A percentile compares a stretch with the other conserved stretches of the same genome.
Conservation (phyloP, 92 coral and sea anemone genomes). For the Chrysogorgia sp. region DNA sequence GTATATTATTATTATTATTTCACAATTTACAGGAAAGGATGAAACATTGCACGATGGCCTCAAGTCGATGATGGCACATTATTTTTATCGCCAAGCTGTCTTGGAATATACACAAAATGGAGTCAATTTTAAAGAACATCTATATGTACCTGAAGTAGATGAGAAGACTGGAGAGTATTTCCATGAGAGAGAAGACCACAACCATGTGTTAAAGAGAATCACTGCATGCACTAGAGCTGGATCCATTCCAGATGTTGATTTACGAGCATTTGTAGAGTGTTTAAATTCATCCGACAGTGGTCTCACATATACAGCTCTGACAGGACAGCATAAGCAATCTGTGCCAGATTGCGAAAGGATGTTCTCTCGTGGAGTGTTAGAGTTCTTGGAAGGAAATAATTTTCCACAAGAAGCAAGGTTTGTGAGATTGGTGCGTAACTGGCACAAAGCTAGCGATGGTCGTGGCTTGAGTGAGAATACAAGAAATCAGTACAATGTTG, state of each 20-base stretch:
- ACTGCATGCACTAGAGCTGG: constrained; percentile 48
- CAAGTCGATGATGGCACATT: constrained; percentile 69
- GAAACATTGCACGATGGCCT: constrained; percentile 62
- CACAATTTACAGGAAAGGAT: constrained; percentile 49
- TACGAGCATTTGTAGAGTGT: constrained; percentile 49
- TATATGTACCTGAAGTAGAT: constrained; percentile 62
- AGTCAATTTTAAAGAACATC: constrained; percentile 55
- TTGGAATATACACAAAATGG: constrained; percentile 41
- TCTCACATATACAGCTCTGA: constrained; percentile 66
- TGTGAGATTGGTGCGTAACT: constrained; percentile 29
- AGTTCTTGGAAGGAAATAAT: constrained; percentile 38
- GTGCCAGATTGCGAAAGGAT: constrained; percentile 62
- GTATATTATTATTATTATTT: not conserved
- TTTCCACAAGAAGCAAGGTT: constrained; percentile 38
- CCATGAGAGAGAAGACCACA: constrained; percentile 73
- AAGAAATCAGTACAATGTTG: constrained; percentile 38
- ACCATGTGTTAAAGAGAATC: constrained; percentile 64
- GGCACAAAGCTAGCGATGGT: constrained; percentile 73
- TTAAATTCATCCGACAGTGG: constrained; percentile 58
- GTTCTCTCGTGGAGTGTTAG: constrained; percentile 50
- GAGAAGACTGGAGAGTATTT: constrained; percentile 31
- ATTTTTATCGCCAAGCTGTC: constrained; percentile 46
- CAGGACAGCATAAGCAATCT: constrained; percentile 64
- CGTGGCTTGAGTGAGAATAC: constrained; percentile 58
- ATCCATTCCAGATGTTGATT: constrained; percentile 49